Base-by-base conservation (phyloP, 2,888 invertebrate species). In the Campoletis raptor region DNA sequence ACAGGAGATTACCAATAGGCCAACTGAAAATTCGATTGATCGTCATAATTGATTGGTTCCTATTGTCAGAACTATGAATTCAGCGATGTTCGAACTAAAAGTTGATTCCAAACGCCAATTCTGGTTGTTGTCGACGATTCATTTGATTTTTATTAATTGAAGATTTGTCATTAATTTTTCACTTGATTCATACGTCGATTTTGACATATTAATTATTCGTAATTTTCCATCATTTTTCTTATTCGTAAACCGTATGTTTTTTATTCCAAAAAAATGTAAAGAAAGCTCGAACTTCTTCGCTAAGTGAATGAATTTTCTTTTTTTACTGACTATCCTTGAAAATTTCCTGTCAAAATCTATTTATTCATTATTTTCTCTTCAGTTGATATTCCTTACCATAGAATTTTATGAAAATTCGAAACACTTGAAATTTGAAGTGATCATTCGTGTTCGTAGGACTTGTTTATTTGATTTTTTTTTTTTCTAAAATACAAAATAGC, bases 1-100 rank as follows among this genome's bases (percentile, higher is more conserved):
- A 57, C 52, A 57, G 81, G 81, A 78, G 78, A 84, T 86, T 84
- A 84, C 81, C 86, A 84, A 86, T 84, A 81, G 76, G 40, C 30
- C 81, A 61, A 61, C 21, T 52, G 52, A 74, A 82, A 78, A 86
- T 86, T 84, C 72, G 64, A 86, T 86, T 69, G 66, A 69, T 18
- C 45, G 21, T 37, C 37, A n/a, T 72, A 74, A 86, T 83, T 80
- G 72, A 80, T 85, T 83, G 72, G 57, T 72, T 81, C 21, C 54
- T 24, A 40, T 79, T 79, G 69, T 42, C 52, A 2, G 37, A 67
- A 78, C 9, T n/a, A 52, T 24, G 9, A 78, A 67, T 52, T 57
- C 0, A 18, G 0, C 37, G 9, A 40, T 37, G 36, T 24, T 37
- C 24, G 8, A 42, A 36, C 9, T 30, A 2, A 66, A 77, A 78